These are phyloP conservation scores for Nephrotoma flavescens DNA, from an alignment of 2,888 invertebrate genomes.

Conservation along the genomic window DNA sequence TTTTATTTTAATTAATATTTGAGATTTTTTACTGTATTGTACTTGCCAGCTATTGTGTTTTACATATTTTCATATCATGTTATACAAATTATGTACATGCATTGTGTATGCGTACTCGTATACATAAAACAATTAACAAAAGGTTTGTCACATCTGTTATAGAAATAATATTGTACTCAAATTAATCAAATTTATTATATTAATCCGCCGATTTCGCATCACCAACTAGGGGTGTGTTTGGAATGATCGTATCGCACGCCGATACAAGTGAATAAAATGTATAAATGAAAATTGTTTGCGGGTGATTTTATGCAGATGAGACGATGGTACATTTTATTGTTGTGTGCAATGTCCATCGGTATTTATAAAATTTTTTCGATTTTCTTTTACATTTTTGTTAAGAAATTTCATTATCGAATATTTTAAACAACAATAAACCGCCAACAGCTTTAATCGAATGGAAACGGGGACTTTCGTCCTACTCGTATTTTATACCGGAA, in stretches of 20 bases:
- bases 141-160: background rate
- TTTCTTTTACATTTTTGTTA: background rate
- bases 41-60: background rate
- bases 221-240: background rate
- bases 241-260: background rate
- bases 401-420: background rate
- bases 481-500: background rate
- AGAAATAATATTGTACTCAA: background rate
- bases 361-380: background rate
- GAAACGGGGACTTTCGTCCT: background rate
- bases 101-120: background rate
- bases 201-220: background rate
- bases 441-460: background rate
- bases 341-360: background rate
- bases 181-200: background rate
- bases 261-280: background rate
- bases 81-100: background rate
- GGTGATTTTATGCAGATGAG: background rate
- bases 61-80: background rate
- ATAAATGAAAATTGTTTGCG: background rate
- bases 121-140: background rate
- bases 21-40: background rate
- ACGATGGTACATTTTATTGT: background rate
- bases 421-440: background rate
- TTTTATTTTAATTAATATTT: background rate